Evolutionary conservation across 2,113 vertebrate species (phyloP).

Genomic region (Leptobrachium leishanense): DNA sequence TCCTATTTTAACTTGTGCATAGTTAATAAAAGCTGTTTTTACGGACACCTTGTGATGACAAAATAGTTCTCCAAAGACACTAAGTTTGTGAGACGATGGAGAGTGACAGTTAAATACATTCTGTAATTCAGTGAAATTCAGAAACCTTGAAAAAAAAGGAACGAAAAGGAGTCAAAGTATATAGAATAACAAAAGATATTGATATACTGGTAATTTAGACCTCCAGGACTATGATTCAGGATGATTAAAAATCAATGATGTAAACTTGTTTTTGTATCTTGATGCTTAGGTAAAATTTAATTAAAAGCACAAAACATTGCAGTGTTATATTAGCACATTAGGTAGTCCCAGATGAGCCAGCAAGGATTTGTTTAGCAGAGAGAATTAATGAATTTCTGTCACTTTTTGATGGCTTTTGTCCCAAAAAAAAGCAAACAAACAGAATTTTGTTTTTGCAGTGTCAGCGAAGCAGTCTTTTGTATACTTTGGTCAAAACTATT

Average conservation of each 20-base stretch:
- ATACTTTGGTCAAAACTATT: neutral
- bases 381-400: constrained; percentile 38
- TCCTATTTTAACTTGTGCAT: no score
- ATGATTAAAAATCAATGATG: constrained; percentile 40
- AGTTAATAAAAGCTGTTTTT: no score
- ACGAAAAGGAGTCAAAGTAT: neutral
- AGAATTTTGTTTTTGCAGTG: constrained; percentile 10
- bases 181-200: constrained; percentile 6
- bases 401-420: constrained; percentile 12
- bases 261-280: constrained; percentile 37
- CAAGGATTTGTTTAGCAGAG: constrained; percentile 22
- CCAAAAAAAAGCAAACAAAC: constrained; percentile 1
- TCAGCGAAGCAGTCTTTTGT: neutral
- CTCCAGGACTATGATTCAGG: constrained; percentile 12
- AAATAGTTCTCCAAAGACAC: no score
- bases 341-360: constrained; percentile 20
- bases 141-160: neutral
- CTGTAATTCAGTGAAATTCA: no score
- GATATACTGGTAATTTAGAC: constrained; percentile 31
- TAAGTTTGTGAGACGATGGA: no score
- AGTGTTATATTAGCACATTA: constrained; percentile 33
- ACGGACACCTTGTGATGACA: no score
- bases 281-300: constrained; percentile 43
- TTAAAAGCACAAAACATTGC: constrained; percentile 28
- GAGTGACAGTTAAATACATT: no score